These are phyloP conservation scores for Tribolium madens DNA, from an alignment of 1,140 invertebrate genomes.

Conservation along the genomic window DNA sequence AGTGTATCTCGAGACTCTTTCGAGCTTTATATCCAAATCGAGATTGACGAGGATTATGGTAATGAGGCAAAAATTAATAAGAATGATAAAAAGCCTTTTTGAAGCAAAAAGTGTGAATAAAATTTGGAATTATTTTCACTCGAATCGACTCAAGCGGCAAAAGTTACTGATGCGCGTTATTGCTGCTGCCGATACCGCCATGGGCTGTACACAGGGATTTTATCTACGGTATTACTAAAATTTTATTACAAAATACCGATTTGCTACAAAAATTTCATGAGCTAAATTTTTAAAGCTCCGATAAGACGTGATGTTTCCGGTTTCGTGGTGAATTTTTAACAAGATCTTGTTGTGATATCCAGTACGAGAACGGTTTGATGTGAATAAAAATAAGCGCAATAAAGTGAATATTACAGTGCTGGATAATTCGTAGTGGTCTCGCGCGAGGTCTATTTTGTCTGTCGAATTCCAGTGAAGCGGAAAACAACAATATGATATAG, in stretches of 20 bases:
- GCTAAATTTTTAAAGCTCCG: too few relatives aligned
- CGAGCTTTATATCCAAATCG: conserved; percentile 16
- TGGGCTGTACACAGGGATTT: conserved; percentile 40
- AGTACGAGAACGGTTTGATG: too few relatives aligned
- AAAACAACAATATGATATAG: conserved; percentile 39
- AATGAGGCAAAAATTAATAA: conserved; percentile 51
- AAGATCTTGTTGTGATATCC: too few relatives aligned
- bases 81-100: conserved; percentile 43
- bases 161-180: conserved; percentile 27
- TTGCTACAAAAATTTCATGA: conserved; percentile 10
- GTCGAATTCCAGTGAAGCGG: conserved; percentile 4
- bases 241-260: conserved; percentile 33
- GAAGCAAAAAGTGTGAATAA: conserved; percentile 47
- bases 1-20: background rate
- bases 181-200: conserved; percentile 23
- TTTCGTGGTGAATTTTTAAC: background rate
- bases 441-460: background rate
- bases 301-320: background rate
- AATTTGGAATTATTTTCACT: conserved; percentile 48
- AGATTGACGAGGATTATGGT: conserved; percentile 43
- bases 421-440: background rate
- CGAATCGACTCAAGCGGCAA: conserved; percentile 11
- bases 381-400: too few relatives aligned
- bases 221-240: conserved; percentile 34
- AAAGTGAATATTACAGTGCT: too few relatives aligned